Percentiles rank a stretch among this genome's conserved stretches.
These are phyloP conservation scores for Marmota flaviventris DNA, from an alignment of 2,113 vertebrate species.

Conservation along the genomic window DNA sequence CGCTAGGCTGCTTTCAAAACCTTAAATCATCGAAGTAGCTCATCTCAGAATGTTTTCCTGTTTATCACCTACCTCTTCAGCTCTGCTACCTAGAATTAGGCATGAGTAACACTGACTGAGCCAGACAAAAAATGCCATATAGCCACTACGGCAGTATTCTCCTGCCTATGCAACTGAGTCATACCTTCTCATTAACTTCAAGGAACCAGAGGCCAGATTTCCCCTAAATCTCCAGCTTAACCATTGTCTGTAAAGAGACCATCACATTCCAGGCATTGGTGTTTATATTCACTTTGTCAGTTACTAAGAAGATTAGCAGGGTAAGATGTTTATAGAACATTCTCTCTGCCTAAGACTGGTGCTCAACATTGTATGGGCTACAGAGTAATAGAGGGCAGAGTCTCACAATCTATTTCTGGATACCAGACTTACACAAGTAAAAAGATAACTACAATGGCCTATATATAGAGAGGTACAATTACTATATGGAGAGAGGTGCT, in stretches of 20 bases:
- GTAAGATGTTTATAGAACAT: not conserved
- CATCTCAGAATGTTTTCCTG: not conserved
- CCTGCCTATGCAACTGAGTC: not conserved
- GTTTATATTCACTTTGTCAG: not conserved
- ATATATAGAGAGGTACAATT: not conserved
- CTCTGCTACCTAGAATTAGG: not conserved
- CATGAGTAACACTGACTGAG: not conserved
- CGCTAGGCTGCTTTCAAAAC: not conserved
- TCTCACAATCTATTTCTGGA: not conserved
- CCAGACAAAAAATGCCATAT: not conserved
- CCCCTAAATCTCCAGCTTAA: not conserved
- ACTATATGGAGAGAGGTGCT: not conserved
- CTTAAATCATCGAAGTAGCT: conserved; percentile 12
- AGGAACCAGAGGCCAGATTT: not conserved
- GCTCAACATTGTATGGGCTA: not conserved
- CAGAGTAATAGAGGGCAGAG: not conserved
- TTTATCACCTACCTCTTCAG: conserved; percentile 10
- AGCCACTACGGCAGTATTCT: accelerated
- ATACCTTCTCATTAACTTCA: not conserved
- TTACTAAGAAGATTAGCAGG: conserved; percentile 13
- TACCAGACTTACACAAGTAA: not conserved
- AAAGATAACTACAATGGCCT: not conserved
- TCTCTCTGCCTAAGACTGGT: not conserved
- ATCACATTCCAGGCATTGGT: not conserved
- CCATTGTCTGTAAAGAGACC: not conserved